Evolutionary conservation across 2,113 vertebrate genomes (phyloP), one percentile per base, ranked within the genome.

Genomic region (Clupea harengus): DNA sequence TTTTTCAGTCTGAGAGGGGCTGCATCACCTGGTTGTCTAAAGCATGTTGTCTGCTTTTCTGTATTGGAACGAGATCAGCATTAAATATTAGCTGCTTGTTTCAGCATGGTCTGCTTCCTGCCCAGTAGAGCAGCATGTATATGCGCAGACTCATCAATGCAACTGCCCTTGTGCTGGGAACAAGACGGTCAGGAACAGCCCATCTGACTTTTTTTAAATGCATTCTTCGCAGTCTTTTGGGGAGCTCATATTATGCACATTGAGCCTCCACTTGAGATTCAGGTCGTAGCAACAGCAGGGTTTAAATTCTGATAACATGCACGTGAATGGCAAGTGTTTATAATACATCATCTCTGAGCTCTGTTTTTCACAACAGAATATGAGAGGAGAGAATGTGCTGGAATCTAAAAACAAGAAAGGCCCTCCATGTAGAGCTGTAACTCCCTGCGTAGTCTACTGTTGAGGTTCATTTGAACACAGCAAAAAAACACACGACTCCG

Each of bases 21-120:
- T 60, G 54, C 6, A 60, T 60, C 54, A 22, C 54, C 54, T 60
- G 54, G 18, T 20, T 88, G 78, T 86, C 89, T 94, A 92, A 93
- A 94, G 94, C 92, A 90, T 88, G 86, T 88, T 28, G 85, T 85
- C 84, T 83, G 82, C 22, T 45, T 57, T 72, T 89, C 88, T 85
- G 85, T 92, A 93, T 93, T 90, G 92, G 92, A 93, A 92, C 92
- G 84, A 89, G 84, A 92, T 93, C 92, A 92, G 86, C 83, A 85
- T 93, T 94, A 95, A 92, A 94, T 94, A 94, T 93, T 89, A 91
- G 87, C 88, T 93, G 92, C 92, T 92, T 92, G 92, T 92, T 93
- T 95, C 93, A 95, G 93, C 93, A 93, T 91, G 88, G 93, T 86
- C 90, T 32, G 28, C 15, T 25, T 72, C 64, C 64, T 11, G 8